phyloP scores from a whole-genome alignment of 2,113 vertebrate species.

The Sialia sialis region DNA sequence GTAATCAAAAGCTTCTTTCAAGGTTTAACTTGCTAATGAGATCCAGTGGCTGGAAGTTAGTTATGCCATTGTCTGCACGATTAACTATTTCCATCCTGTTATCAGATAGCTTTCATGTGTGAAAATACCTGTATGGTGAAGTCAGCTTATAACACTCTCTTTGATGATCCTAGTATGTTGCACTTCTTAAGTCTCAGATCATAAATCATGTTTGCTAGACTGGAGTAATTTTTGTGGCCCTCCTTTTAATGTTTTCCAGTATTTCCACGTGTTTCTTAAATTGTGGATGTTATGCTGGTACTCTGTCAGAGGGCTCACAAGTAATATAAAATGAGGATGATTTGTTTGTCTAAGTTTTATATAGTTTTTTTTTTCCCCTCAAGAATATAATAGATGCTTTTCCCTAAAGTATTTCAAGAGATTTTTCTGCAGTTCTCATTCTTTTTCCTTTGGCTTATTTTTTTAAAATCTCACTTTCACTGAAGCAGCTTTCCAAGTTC shows the following conservation, averaged over 20 bases:
- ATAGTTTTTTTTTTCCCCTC: not conserved
- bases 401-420: not conserved
- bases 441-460: not conserved
- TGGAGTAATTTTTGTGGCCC: not conserved
- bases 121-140: conserved; percentile 27
- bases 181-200: not conserved
- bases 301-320: not conserved
- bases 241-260: not conserved
- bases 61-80: conserved; percentile 31
- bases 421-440: not conserved
- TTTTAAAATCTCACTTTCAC: not conserved
- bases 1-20: conserved; percentile 59
- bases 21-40: conserved; percentile 58
- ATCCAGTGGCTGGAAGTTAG: conserved; percentile 49
- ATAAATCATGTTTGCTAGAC: conserved; percentile 14
- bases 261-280: not conserved
- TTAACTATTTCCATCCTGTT: conserved; percentile 55
- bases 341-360: not conserved
- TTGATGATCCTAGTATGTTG: conserved; percentile 1
- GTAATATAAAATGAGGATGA: not conserved
- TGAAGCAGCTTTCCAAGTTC: not conserved
- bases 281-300: not conserved
- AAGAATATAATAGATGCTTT: not conserved
- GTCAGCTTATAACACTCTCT: not conserved
- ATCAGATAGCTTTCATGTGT: not conserved